Base-by-base conservation (phyloP, 2,888 invertebrate genomes). In the Cyclophora albipunctata region DNA sequence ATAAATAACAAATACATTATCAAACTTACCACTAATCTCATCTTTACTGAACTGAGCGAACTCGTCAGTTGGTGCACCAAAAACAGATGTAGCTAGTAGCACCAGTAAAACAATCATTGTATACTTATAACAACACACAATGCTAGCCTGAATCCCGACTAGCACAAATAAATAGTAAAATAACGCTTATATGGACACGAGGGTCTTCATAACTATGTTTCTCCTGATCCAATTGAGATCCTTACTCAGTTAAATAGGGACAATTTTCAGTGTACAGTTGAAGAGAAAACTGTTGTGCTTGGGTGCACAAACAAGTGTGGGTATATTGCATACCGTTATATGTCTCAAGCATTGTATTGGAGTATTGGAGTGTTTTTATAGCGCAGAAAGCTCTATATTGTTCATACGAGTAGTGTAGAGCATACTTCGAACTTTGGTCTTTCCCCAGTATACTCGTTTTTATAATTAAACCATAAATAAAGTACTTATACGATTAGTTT, bases 161-260 rank as follows among this genome's bases (percentile, higher is more conserved):
- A 43, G 43, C 70, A 72, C 67, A 67, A 60, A 65, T 66, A 71
- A 64, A 69, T 70, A 71, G 65, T 65, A 63, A 67, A 43, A 34
- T 43, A 43, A 33, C 43, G 43, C 43, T 78, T 83, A 75, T 80
- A 84, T 81, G 78, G 69, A 67, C 66, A 68, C 67, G 69, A 68
- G 66, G 68, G 56, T 50, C 58, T 53, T 62, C 71, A 69, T 71
- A 71, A 71, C 71, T 64, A 68, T 76, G 74, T 78, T 82, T 78
- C 81, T 78, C 72, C 69, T 69, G 69, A 66, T 62, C 73, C 85
- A 84, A 84, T 85, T 84, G 84, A 78, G 76, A 69, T 75, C 72
- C 73, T 75, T 72, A 71, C 75, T 73, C 71, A 65, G 63, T 68
- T 73, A 77, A 81, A 74, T 76, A 58, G 73, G 69, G 65, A 75